Percentiles rank a stretch among this genome's conserved stretches.
Conservation (phyloP, 1,140 invertebrate species). For the Homalodisca vitripennis region DNA sequence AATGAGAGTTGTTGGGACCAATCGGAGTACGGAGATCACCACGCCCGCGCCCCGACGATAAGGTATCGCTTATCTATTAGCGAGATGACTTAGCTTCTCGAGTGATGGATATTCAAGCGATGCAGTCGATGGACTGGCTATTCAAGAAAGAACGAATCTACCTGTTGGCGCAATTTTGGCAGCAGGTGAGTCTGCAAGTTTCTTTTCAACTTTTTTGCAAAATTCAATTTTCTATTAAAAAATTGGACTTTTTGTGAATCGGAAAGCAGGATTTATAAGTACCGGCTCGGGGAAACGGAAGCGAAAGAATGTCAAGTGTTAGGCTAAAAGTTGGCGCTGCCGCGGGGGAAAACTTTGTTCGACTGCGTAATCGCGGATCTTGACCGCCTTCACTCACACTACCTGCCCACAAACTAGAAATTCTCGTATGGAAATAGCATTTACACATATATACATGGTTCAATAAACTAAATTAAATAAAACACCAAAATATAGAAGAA, state of each 20-base stretch:
- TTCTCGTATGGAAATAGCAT: no score
- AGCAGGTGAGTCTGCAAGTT: slow-evolving; percentile 69
- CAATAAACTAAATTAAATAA: no score
- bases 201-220: slow-evolving; percentile 20
- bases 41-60: slow-evolving; percentile 53
- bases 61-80: neutral
- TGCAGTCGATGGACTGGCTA: slow-evolving; percentile 92
- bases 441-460: no score
- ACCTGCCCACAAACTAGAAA: no score
- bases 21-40: slow-evolving; percentile 51
- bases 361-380: neutral
- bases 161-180: slow-evolving; percentile 89
- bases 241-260: neutral
- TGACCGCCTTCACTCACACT: neutral
- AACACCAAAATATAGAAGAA: no score
- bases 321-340: neutral
- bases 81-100: slow-evolving; percentile 6
- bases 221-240: neutral
- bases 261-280: neutral
- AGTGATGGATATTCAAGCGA: slow-evolving; percentile 68
- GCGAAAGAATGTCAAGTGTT: neutral
- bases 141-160: slow-evolving; percentile 93
- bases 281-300: neutral
- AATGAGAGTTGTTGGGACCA: slow-evolving; percentile 34
- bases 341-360: slow-evolving; percentile 1